Conservation (phyloP, 2,888 invertebrate species). For the Tigriopus californicus region DNA sequence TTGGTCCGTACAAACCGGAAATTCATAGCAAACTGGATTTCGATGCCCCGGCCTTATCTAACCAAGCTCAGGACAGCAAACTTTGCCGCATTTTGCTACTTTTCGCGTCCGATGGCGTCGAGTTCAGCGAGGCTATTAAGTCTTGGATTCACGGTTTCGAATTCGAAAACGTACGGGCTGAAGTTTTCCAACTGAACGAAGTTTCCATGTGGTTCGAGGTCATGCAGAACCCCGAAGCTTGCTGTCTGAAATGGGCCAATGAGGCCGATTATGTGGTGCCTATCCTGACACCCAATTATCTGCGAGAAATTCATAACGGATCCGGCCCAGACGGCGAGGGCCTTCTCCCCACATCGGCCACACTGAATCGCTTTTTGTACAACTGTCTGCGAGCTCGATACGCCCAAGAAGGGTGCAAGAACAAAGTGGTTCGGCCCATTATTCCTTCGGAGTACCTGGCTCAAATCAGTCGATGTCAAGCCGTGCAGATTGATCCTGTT, state of each 20-base stretch:
- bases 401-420: constrained; percentile 4
- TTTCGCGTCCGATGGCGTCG: constrained; percentile 1
- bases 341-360: constrained; percentile 6
- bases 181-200: constrained; percentile 10
- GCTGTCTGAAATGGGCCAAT: constrained; percentile 9
- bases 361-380: neutral
- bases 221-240: constrained; percentile 6
- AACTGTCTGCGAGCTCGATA: neutral
- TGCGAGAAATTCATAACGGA: neutral
- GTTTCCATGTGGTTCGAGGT: constrained; percentile 9
- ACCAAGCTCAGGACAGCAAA: neutral
- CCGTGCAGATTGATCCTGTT: neutral
- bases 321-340: neutral
- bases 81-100: neutral
- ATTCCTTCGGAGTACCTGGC: constrained; percentile 1
- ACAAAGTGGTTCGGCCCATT: neutral
- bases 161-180: neutral
- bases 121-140: neutral
- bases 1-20: neutral
- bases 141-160: neutral
- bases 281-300: constrained; percentile 2
- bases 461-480: neutral
- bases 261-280: constrained; percentile 13
- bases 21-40: neutral
- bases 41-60: neutral